Percentiles rank a stretch among this genome's conserved stretches.
Evolutionary conservation across 2,797 vertebrate genomes (phyloP).

Genomic region (Schizopygopsis pylzovi): DNA sequence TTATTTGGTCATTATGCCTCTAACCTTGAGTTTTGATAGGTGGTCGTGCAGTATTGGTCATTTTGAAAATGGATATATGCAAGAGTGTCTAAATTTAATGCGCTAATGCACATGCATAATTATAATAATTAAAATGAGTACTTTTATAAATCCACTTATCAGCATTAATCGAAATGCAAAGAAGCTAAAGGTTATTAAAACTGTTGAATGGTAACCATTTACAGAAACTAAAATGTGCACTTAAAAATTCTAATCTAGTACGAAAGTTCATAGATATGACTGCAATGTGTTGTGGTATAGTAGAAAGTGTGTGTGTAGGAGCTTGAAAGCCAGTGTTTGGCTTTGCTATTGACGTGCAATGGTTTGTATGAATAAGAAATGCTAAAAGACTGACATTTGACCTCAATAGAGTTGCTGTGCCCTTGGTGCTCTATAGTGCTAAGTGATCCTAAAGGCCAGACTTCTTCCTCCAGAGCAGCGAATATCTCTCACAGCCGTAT

Average conservation of each 20-base stretch:
- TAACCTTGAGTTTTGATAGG: constrained; percentile 21
- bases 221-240: background rate
- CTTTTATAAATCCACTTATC: background rate
- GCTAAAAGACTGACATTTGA: constrained; percentile 45
- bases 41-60: background rate
- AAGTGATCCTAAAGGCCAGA: constrained; percentile 50
- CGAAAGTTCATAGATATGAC: background rate
- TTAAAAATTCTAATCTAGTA: background rate
- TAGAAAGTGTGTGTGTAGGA: background rate
- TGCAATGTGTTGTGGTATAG: constrained; percentile 1
- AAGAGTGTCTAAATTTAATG: background rate
- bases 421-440: constrained; percentile 28
- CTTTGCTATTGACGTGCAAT: constrained; percentile 30
- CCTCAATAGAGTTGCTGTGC: constrained; percentile 47
- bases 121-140: background rate
- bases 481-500: constrained; percentile 48
- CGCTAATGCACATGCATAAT: background rate
- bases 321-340: constrained; percentile 8
- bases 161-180: background rate
- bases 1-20: background rate
- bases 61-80: background rate
- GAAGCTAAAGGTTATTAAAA: background rate
- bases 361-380: constrained; percentile 29
- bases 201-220: background rate
- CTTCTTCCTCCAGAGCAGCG: constrained; percentile 14